Conservation (phyloP, 2,113 vertebrate species). For the Procapra przewalskii region DNA sequence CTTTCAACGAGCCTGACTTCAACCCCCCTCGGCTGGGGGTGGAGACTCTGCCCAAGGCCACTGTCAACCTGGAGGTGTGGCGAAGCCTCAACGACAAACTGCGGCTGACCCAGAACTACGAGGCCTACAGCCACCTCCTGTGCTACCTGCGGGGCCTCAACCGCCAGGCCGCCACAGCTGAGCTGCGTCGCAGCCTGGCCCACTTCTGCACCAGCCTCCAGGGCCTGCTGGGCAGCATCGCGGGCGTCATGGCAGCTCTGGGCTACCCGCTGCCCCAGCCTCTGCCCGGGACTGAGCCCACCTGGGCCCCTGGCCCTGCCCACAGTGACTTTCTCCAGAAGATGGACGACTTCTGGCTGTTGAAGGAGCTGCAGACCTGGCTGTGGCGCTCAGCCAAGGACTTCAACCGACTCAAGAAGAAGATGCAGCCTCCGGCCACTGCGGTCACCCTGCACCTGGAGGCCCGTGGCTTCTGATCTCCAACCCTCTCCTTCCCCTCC, state of each 20-base stretch:
- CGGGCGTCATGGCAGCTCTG: constrained; percentile 91
- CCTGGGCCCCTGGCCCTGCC: constrained; percentile 74
- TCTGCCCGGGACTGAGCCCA: constrained; percentile 59
- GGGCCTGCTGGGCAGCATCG: constrained; percentile 93
- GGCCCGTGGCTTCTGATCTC: constrained; percentile 76
- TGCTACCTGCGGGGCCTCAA: constrained; percentile 91
- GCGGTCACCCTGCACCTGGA: constrained; percentile 79
- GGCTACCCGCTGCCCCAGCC: constrained; percentile 86
- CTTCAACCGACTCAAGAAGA: constrained; percentile 96
- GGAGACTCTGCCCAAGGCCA: constrained; percentile 91
- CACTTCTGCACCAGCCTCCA: constrained; percentile 96
- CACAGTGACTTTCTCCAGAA: constrained; percentile 94
- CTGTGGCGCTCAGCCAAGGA: constrained; percentile 97
- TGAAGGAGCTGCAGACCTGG: constrained; percentile 97
- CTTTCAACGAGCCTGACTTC: constrained; percentile 97
- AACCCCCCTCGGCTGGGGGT: constrained; percentile 91
- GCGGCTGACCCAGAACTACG: constrained; percentile 94
- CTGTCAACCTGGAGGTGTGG: constrained; percentile 94
- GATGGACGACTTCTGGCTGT: constrained; percentile 97
- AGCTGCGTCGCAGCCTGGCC: constrained; percentile 89
- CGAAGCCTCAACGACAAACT: constrained; percentile 92
- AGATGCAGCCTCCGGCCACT: constrained; percentile 74
- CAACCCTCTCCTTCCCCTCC: background rate
- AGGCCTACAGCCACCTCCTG: constrained; percentile 94
- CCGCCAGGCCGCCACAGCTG: constrained; percentile 87